Evolutionary conservation across 2,797 vertebrate genomes (phyloP).

Genomic region (Astyanax mexicanus): DNA sequence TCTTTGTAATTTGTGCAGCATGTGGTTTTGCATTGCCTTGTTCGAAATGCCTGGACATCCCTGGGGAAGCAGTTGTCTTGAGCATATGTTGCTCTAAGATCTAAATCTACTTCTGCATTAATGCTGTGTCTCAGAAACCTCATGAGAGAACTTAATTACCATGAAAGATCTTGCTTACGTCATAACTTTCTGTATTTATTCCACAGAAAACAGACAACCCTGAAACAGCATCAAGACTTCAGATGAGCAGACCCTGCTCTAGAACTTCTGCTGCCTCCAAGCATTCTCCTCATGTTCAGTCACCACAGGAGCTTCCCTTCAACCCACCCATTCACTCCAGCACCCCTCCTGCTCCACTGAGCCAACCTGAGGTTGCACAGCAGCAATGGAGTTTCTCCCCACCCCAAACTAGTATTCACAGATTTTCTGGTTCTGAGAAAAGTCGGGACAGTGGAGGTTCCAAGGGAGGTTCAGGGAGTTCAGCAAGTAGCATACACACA

Average conservation of each 20-base stretch:
- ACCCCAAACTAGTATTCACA: not conserved
- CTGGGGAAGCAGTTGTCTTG: no score
- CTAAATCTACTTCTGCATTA: no score
- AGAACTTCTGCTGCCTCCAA: conserved; percentile 34
- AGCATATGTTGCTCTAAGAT: no score
- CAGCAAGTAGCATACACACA: not conserved
- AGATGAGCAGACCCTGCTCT: conserved; percentile 23
- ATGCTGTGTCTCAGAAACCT: no score
- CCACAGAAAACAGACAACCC: conserved; percentile 49
- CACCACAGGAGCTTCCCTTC: conserved; percentile 43
- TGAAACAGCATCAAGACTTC: conserved; percentile 23
- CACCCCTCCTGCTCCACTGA: conserved; percentile 27
- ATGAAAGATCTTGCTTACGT: not conserved
- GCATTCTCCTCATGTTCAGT: conserved; percentile 28
- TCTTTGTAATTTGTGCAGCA: no score
- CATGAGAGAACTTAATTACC: no score
- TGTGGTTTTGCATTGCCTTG: no score
- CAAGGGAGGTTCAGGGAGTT: conserved; percentile 27
- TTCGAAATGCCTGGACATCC: no score
- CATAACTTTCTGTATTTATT: conserved; percentile 12
- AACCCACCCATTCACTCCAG: conserved; percentile 19
- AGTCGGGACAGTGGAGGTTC: not conserved
- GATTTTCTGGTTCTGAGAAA: conserved; percentile 10
- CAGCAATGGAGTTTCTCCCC: conserved; percentile 4
- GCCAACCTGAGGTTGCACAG: conserved; percentile 16